Evolutionary conservation across 2,797 vertebrate species (phyloP), one percentile per base, ranked within the genome.

Genomic region (Oreortyx pictus): DNA sequence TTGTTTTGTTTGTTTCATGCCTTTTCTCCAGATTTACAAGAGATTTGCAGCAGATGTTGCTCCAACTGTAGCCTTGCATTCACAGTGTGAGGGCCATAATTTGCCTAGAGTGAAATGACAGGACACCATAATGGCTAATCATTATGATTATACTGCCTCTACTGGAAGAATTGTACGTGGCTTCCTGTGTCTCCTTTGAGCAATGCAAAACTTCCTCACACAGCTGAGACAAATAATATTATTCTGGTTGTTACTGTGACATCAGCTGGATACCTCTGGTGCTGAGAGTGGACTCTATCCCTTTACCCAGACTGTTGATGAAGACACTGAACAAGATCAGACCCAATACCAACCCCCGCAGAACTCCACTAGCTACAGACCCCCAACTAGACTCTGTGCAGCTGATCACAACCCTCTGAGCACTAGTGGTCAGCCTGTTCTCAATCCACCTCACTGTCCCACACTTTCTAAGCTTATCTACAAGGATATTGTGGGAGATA

Each of bases 31-130:
- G 94, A 97, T 97, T 97, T 97, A 86, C 83, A 88, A 96, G 92
- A 97, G 95, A 97, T 97, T 97, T 97, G 97, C 95, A 94, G 95
- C 96, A 95, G 96, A 92, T 89, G 96, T 91, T 76, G 79, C 91
- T 97, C 94, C 23, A 92, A 83, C 96, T 97, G 94, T 94, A 97
- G 96, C 88, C 90, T 96, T 94, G 95, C 57, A 92, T 96, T 82
- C 76, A 95, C 94, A 72, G 54, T 93, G 86, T 77, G 88, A 96
- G 37, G 86, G 85, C 82, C 89, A 91, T 97, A 97, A 97, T 78
- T 97, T 94, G 96, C 73, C 60, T 56, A 60, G 91, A 95, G 71
- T 89, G 91, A 96, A 97, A 97, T 94, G 96, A 97, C 78, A 97
- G 89, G 94, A 90, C 94, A 96, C 82, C 93, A 94, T 88, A 95